phyloP scores from a whole-genome alignment of 2,888 invertebrate genomes.

The Clunio marinus region DNA sequence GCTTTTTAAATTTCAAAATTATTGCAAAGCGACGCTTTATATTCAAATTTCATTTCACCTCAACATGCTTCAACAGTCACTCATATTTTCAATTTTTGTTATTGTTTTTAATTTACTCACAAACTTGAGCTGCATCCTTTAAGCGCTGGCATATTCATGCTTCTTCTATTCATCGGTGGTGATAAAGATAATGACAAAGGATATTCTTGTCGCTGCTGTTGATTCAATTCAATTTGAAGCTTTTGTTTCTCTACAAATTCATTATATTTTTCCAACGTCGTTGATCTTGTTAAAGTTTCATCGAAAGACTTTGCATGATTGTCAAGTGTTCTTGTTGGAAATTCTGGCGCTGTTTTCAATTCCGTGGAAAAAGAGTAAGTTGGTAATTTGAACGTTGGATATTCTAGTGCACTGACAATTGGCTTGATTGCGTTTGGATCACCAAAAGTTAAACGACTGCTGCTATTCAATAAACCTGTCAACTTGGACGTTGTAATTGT shows the following conservation, averaged over 20 bases:
- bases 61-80: too few species aligned
- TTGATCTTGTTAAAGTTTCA: not conserved
- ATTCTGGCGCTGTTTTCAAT: not conserved
- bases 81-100: too few species aligned
- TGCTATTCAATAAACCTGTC: not conserved
- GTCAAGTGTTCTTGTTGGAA: not conserved
- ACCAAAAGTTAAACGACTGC: not conserved
- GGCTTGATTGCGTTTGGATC: constrained; percentile 25
- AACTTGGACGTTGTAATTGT: not conserved
- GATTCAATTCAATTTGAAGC: constrained; percentile 11
- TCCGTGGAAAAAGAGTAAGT: not conserved
- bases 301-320: constrained; percentile 15
- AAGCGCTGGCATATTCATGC: constrained; percentile 50
- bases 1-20: too few species aligned
- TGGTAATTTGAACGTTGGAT: not conserved
- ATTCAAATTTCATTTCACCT: not conserved
- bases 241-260: constrained; percentile 24
- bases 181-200: constrained; percentile 51
- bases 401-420: constrained; percentile 30
- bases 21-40: too few species aligned
- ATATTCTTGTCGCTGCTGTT: constrained; percentile 42
- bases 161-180: constrained; percentile 50
- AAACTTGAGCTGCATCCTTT: constrained; percentile 51
- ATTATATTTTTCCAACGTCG: constrained; percentile 14
- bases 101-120: constrained; percentile 46